Evolutionary conservation across 2,113 vertebrate genomes (phyloP).

Genomic region (Cariama cristata): DNA sequence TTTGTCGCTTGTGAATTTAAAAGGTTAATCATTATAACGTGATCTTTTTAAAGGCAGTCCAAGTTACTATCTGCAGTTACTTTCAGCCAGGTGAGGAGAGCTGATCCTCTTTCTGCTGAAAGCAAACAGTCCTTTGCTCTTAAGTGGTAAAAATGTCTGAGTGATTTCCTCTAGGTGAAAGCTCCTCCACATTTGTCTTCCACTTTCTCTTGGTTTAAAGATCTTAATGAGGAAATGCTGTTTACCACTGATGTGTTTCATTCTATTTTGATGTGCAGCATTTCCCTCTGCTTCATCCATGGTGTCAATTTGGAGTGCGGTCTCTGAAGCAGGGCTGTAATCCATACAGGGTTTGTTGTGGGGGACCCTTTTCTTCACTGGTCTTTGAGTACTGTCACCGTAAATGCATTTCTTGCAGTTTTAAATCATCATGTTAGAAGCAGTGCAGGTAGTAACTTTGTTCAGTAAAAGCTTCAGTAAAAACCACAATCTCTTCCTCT

Average conservation of each 20-base stretch:
- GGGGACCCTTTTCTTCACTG: not conserved
- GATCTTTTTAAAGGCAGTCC: not conserved
- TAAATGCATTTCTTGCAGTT: not conserved
- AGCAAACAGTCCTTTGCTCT: not conserved
- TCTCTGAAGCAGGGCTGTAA: not conserved
- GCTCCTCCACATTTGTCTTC: not conserved
- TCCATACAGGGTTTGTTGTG: not conserved
- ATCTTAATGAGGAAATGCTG: not conserved
- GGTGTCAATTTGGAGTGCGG: not conserved
- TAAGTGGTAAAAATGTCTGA: constrained; percentile 25
- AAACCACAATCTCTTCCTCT: not conserved
- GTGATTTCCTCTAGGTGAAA: not conserved
- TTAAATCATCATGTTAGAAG: not conserved
- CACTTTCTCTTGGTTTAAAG: not conserved
- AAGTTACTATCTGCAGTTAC: not conserved
- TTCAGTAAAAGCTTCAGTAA: not conserved
- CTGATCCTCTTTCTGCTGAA: not conserved
- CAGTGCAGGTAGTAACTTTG: not conserved
- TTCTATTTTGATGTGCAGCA: fast-evolving
- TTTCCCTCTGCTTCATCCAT: fast-evolving
- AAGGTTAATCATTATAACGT: not conserved
- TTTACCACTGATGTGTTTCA: not conserved
- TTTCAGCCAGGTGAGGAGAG: not conserved
- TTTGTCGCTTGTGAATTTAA: not conserved
- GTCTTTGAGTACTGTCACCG: not conserved